Evolutionary conservation across 2,113 vertebrate genomes (phyloP).

Genomic region (Myotis brandtii): DNA sequence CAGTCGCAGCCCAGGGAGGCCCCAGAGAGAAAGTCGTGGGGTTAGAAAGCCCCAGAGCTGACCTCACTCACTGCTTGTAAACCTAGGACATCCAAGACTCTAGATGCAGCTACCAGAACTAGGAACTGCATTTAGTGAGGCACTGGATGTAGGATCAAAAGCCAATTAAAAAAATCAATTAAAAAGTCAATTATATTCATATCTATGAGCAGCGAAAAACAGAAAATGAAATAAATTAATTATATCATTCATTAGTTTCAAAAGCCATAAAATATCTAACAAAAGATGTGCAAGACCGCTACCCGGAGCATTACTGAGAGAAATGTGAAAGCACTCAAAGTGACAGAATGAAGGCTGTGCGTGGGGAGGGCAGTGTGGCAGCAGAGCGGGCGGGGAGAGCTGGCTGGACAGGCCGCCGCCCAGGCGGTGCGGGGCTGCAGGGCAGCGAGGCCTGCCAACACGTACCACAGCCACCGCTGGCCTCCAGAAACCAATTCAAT

Average conservation of each 20-base stretch:
- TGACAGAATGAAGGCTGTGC: not conserved
- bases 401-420: too few relatives aligned
- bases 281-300: not conserved
- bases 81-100: not conserved
- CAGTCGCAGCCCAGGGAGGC: not conserved
- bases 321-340: not conserved
- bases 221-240: not conserved
- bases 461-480: not conserved
- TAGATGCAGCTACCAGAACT: not conserved
- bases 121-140: not conserved
- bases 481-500: not conserved
- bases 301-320: not conserved
- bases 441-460: not conserved
- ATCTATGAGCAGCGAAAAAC: not conserved
- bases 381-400: not conserved
- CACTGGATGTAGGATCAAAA: not conserved
- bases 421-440: accelerated
- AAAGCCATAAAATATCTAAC: not conserved
- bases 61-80: not conserved
- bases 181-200: not conserved
- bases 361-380: not conserved
- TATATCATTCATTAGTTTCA: not conserved
- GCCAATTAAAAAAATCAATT: not conserved
- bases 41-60: not conserved
- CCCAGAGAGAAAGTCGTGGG: not conserved